Percentiles rank a stretch among this genome's conserved stretches.
These are phyloP conservation scores for Phymastichus coffea DNA, from an alignment of 1,140 invertebrate genomes.

Conservation along the genomic window DNA sequence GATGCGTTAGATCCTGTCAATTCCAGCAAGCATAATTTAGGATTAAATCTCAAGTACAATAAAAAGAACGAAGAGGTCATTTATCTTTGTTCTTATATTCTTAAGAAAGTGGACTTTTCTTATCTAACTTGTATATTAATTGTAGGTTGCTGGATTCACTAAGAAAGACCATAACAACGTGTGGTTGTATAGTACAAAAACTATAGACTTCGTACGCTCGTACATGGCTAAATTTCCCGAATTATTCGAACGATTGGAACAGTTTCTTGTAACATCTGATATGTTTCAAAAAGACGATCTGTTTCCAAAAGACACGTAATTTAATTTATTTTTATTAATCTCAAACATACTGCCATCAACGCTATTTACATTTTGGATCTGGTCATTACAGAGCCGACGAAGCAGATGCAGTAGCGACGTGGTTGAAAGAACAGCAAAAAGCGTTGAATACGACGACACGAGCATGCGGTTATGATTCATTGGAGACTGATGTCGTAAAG, in stretches of 20 bases:
- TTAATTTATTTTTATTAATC: slow-evolving; percentile 3
- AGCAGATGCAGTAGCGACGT: slow-evolving; percentile 64
- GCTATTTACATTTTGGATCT: background rate
- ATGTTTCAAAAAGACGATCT: slow-evolving; percentile 68
- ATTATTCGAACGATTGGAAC: slow-evolving; percentile 66
- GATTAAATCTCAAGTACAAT: slow-evolving; percentile 89
- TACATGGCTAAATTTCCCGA: slow-evolving; percentile 75
- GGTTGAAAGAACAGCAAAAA: slow-evolving; percentile 69
- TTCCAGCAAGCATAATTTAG: slow-evolving; percentile 75
- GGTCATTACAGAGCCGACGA: slow-evolving; percentile 38
- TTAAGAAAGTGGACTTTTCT: slow-evolving; percentile 4
- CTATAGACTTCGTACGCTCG: slow-evolving; percentile 66
- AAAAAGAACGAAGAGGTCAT: slow-evolving; percentile 71
- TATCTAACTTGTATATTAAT: slow-evolving; percentile 29
- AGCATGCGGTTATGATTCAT: slow-evolving; percentile 65
- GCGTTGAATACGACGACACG: slow-evolving; percentile 61
- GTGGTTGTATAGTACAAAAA: slow-evolving; percentile 83
- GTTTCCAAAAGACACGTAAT: slow-evolving; percentile 54
- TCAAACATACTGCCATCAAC: no score
- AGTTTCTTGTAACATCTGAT: slow-evolving; percentile 54
- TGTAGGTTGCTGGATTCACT: slow-evolving; percentile 79
- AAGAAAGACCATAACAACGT: slow-evolving; percentile 65
- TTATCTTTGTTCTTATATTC: slow-evolving; percentile 28
- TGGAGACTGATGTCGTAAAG: slow-evolving; percentile 70
- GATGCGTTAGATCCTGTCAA: slow-evolving; percentile 41